Conservation (phyloP, 2,888 invertebrate species). For the Geotrupes spiniger region DNA sequence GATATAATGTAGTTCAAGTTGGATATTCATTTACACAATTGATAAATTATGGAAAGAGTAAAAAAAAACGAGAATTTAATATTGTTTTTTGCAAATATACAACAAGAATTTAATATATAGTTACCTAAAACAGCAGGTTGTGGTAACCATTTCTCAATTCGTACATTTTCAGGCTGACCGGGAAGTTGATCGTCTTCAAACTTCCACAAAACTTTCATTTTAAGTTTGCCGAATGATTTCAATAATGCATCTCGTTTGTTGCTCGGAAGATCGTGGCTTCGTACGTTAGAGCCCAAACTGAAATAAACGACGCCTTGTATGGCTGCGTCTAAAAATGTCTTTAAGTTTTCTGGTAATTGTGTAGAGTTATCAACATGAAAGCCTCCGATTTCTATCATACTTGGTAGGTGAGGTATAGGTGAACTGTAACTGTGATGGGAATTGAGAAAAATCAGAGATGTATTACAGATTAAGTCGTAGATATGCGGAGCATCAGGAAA, state of each 20-base stretch:
- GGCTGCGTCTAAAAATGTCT: slow-evolving; percentile 54
- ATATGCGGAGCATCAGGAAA: slow-evolving; percentile 26
- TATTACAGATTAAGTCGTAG: slow-evolving; percentile 34
- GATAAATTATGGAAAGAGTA: too few relatives aligned
- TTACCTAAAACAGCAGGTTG: slow-evolving; percentile 41
- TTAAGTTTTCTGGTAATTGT: slow-evolving; percentile 47
- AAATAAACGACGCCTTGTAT: slow-evolving; percentile 57
- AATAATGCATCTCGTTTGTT: slow-evolving; percentile 55
- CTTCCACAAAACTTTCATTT: slow-evolving; percentile 55
- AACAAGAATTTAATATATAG: not conserved
- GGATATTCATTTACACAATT: too few relatives aligned
- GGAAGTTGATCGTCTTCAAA: slow-evolving; percentile 50
- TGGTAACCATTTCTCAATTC: slow-evolving; percentile 48
- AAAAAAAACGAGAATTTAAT: too few relatives aligned
- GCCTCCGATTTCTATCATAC: slow-evolving; percentile 59
- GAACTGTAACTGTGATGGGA: slow-evolving; percentile 54
- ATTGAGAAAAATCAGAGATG: slow-evolving; percentile 37
- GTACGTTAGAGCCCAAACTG: slow-evolving; percentile 60
- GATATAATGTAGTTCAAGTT: too few relatives aligned
- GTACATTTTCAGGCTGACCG: slow-evolving; percentile 47
- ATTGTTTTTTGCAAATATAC: too few relatives aligned
- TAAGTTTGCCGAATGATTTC: slow-evolving; percentile 57
- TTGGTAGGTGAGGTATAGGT: slow-evolving; percentile 55
- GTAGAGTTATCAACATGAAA: slow-evolving; percentile 46
- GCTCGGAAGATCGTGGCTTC: slow-evolving; percentile 55